A percentile compares a stretch with the other conserved stretches of the same genome.
phyloP scores from a whole-genome alignment of 2,888 invertebrate species.

The Itoplectis maculator region DNA sequence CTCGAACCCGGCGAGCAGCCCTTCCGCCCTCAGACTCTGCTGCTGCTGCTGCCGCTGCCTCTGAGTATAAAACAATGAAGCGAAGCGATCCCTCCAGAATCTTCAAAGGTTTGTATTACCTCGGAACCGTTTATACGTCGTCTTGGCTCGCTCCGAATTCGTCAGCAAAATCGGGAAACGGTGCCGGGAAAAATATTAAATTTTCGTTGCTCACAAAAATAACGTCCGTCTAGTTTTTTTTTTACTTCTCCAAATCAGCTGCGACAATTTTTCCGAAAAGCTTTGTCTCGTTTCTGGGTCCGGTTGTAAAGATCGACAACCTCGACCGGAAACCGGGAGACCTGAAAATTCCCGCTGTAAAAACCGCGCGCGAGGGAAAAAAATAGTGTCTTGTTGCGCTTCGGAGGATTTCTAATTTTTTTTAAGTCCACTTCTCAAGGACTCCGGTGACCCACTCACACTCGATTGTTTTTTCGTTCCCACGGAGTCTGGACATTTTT shows the following conservation, averaged over 20 bases:
- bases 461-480: slow-evolving; percentile 51
- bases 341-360: slow-evolving; percentile 46
- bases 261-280: slow-evolving; percentile 14
- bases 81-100: slow-evolving; percentile 25
- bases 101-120: slow-evolving; percentile 30
- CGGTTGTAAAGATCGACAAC: slow-evolving; percentile 10
- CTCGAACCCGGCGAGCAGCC: neutral
- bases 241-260: neutral
- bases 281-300: slow-evolving; percentile 11
- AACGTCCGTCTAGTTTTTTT: neutral
- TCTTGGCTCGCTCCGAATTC: slow-evolving; percentile 10
- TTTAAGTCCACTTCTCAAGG: slow-evolving; percentile 20
- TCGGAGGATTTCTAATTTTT: slow-evolving; percentile 45
- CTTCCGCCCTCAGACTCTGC: slow-evolving; percentile 9
- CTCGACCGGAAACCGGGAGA: slow-evolving; percentile 30
- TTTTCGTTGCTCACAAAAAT: neutral
- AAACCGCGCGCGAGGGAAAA: slow-evolving; percentile 39
- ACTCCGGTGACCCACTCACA: slow-evolving; percentile 61
- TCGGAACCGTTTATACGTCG: neutral
- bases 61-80: slow-evolving; percentile 59
- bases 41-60: no score
- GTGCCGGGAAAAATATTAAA: neutral
- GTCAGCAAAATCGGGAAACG: slow-evolving; percentile 41
- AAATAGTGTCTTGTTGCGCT: neutral
- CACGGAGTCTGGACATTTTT: slow-evolving; percentile 21